Evolutionary conservation across 2,888 invertebrate species (phyloP).

Genomic region (Ichneumon xanthorius): DNA sequence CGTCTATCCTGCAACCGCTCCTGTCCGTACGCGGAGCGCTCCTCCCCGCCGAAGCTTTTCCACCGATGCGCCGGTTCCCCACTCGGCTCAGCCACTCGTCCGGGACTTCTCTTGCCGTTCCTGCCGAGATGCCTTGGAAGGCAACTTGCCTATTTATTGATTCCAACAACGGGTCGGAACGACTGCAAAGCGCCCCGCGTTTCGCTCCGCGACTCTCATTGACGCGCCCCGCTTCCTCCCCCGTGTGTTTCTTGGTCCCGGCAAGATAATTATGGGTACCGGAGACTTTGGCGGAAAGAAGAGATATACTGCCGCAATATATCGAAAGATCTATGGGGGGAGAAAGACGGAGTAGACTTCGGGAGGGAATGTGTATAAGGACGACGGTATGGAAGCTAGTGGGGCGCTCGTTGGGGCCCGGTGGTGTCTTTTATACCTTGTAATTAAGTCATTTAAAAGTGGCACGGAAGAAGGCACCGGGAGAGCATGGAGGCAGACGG

Average conservation of each 20-base stretch:
- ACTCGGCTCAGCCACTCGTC: slow-evolving; percentile 40
- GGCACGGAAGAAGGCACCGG: slow-evolving; percentile 52
- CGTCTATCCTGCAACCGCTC: background rate
- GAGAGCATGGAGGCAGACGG: background rate
- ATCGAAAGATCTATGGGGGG: slow-evolving; percentile 49
- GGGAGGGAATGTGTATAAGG: slow-evolving; percentile 29
- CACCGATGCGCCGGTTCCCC: slow-evolving; percentile 39
- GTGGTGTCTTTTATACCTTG: slow-evolving; percentile 71
- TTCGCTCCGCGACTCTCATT: slow-evolving; percentile 8
- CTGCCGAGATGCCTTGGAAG: background rate
- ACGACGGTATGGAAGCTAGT: slow-evolving; percentile 19
- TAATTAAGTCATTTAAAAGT: slow-evolving; percentile 72
- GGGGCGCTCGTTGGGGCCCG: slow-evolving; percentile 38
- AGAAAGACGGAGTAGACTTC: background rate
- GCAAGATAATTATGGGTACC: slow-evolving; percentile 54
- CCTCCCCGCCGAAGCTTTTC: slow-evolving; percentile 18
- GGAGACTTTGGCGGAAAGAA: slow-evolving; percentile 2
- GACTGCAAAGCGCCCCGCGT: slow-evolving; percentile 31
- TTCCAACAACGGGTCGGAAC: slow-evolving; percentile 37
- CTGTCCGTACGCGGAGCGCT: too few species aligned
- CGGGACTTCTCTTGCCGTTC: slow-evolving; percentile 30
- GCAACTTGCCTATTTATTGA: slow-evolving; percentile 54
- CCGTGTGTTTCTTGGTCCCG: slow-evolving; percentile 31
- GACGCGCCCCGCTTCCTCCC: background rate
- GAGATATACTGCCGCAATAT: slow-evolving; percentile 52